Evolutionary conservation across 2,797 vertebrate genomes (phyloP), one percentile per base, ranked within the genome.

Genomic region (Peromyscus melanophrys): DNA sequence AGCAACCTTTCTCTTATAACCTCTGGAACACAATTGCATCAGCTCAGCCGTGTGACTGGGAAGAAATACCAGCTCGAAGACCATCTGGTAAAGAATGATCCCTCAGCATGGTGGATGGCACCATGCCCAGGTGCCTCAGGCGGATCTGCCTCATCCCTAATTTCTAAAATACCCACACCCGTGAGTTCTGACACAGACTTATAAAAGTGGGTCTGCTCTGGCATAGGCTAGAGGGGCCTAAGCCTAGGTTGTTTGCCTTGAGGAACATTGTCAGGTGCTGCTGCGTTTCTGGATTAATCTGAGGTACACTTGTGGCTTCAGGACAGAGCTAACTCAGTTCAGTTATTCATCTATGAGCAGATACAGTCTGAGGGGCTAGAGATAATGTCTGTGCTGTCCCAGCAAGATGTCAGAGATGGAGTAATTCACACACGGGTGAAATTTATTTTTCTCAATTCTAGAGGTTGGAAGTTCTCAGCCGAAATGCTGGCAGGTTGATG

Each of bases 1-100:
- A 94, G 76, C 75, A 92, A 95, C 97, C 97, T 97, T 97, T 77
- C 96, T 96, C 96, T 90, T 80, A 34, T 96, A 92, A 97, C 96
- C 92, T 97, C 94, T 97, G 95, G 67, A 65, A 96, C 93, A 96
- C 78, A 83, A 94, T 96, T 97, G 89, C 97, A 73, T 96, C 97
- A 98, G 93, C 69, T 69, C 65, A 31, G 73, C 69, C 95, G 25
- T 31, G 90, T 96, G 91, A 92, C 85, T 67, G 59, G 85, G 88
- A 93, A 94, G 88, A 83, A 95, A 43, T 63, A 76, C 0, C 88
- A 46, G 77, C 69, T 77, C 88, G 40, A 57, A 89, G 49, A 89
- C 80, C 37, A 52, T 95, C 94, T 92, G 90, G 85, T 78, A 87
- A 87, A 59, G 67, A 82, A 23, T 49, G 59, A 23, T 63, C 71